phyloP scores from a whole-genome alignment of 2,888 invertebrate species.

The Emmelina monodactyla region DNA sequence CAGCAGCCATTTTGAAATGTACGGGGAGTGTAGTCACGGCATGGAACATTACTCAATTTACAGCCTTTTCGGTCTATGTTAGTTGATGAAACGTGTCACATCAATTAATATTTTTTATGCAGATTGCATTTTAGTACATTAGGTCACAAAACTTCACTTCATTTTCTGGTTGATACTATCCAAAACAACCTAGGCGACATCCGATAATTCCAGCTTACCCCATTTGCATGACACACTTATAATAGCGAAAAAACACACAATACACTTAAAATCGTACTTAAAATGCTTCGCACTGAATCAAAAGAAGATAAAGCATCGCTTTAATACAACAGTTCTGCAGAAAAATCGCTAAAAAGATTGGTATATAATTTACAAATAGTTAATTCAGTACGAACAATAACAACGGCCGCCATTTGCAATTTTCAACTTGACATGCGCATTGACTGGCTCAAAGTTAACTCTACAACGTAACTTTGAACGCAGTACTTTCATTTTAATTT shows the following conservation, averaged over 20 bases:
- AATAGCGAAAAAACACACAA: constrained; percentile 66
- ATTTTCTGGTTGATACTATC: constrained; percentile 59
- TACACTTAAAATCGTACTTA: constrained; percentile 64
- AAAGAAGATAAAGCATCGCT: constrained; percentile 58
- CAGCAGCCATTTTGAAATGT: constrained; percentile 70
- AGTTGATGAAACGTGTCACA: constrained; percentile 30
- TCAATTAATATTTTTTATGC: constrained; percentile 44
- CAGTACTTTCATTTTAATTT: too few species aligned
- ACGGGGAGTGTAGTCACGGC: constrained; percentile 66
- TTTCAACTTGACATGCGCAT: constrained; percentile 81
- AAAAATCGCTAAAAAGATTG: constrained; percentile 71
- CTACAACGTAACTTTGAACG: too few species aligned
- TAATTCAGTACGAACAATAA: constrained; percentile 96
- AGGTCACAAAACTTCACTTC: constrained; percentile 55
- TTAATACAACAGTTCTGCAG: constrained; percentile 62
- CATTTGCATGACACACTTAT: constrained; percentile 79
- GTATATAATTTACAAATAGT: constrained; percentile 75
- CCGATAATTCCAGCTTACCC: constrained; percentile 72
- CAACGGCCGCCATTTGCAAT: constrained; percentile 99
- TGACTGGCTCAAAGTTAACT: constrained; percentile 53
- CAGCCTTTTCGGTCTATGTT: constrained; percentile 34
- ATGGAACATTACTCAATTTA: constrained; percentile 61
- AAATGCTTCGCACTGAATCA: constrained; percentile 55
- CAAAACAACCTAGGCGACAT: constrained; percentile 68
- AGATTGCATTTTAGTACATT: constrained; percentile 54